These are phyloP conservation scores for Metopolophium dirhodum DNA, from an alignment of 1,140 invertebrate species.

Conservation along the genomic window DNA sequence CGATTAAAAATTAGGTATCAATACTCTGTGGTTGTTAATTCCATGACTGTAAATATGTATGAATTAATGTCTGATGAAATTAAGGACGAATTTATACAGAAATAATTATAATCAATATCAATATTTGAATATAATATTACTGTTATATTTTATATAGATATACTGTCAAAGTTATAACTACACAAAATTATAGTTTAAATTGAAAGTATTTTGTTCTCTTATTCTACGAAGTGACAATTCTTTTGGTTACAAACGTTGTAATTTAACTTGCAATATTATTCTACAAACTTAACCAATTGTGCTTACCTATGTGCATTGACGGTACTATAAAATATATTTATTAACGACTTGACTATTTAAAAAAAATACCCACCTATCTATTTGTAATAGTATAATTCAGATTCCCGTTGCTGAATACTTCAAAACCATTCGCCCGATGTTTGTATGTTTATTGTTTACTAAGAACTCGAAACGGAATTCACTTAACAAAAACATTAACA, in stretches of 20 bases:
- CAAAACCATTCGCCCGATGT: background rate
- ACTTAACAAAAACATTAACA: conserved; percentile 23
- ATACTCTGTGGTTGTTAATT: background rate
- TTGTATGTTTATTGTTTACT: background rate
- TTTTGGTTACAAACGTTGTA: too few species aligned
- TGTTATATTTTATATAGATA: background rate
- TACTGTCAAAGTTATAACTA: too few species aligned
- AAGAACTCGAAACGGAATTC: background rate
- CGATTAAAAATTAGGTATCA: background rate
- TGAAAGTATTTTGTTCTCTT: too few species aligned
- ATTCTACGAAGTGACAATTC: too few species aligned
- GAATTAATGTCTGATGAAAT: background rate
- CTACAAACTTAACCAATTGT: too few species aligned
- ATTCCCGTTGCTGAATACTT: background rate
- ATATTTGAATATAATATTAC: background rate
- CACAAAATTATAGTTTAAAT: too few species aligned
- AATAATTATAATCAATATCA: conserved; percentile 14
- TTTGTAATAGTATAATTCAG: too few species aligned
- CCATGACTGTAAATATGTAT: background rate
- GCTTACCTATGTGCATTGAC: too few species aligned
- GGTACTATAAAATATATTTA: too few species aligned
- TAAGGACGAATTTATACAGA: background rate
- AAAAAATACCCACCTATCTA: too few species aligned
- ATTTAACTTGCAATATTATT: too few species aligned
- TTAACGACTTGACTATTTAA: too few species aligned